phyloP scores from a whole-genome alignment of 2,888 invertebrate species.

The Oligia fasciuncula region DNA sequence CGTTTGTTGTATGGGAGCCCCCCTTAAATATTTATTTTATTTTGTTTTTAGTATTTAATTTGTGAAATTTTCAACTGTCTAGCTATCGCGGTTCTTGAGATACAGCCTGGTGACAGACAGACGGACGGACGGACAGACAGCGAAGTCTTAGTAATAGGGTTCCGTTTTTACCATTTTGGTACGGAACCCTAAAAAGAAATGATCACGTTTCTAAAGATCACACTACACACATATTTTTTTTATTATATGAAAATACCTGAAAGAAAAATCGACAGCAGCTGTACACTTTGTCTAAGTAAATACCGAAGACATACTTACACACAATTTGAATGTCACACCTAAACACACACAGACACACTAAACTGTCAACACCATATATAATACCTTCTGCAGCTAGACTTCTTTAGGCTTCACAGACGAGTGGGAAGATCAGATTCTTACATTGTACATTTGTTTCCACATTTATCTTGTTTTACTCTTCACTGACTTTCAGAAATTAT shows the following conservation, averaged over 20 bases:
- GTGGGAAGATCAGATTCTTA: constrained; percentile 66
- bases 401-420: constrained; percentile 30
- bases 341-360: constrained; percentile 27
- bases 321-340: constrained; percentile 33
- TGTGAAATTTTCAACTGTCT: no score
- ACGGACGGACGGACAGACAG: no score
- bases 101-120: no score
- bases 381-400: not conserved
- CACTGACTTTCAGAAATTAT: constrained; percentile 27
- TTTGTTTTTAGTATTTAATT: no score
- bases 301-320: not conserved
- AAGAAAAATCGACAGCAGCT: not conserved
- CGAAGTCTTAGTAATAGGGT: no score
- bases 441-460: constrained; percentile 40
- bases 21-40: no score
- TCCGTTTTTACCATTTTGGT: no score
- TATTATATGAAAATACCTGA: not conserved
- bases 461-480: constrained; percentile 51
- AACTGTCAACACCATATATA: not conserved
- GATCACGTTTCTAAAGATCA: not conserved
- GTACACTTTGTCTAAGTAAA: not conserved
- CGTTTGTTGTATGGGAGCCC: no score
- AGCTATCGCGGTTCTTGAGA: no score
- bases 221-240: not conserved
- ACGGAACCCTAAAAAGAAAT: no score